Base-by-base conservation (phyloP, 2,888 invertebrate species). In the Torymus auratus region DNA sequence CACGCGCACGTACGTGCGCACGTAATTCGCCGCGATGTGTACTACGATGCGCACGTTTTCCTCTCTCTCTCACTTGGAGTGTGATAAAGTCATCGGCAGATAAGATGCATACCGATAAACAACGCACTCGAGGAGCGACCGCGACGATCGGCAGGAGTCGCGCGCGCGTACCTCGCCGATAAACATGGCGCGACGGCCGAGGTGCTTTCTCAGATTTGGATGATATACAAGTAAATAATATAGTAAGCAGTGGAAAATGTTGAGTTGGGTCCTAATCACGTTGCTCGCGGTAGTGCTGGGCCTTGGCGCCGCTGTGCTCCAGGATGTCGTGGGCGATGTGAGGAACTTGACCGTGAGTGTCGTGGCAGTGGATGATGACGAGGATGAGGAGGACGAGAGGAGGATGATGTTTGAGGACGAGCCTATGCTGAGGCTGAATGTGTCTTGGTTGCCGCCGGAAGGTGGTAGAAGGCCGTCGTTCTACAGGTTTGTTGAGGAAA, bases 101-200 rank as follows among this genome's bases (percentile, higher is more conserved):
- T 78, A 78, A 78, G 78, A 78, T 78, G 65, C 65, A 78, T 17
- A 10, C 65, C 70, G 71, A 78, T 78, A 78, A 78, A 64, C 23
- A 23, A 52, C n/a, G 52, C 41, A 12, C 56, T 41, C 15, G 41
- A 41, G 50, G 10, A 11, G 14, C 15, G 13, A 15, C 20, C 2
- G 2, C 60, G 15, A 50, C 10, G 17, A 60, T 60, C 15, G 15
- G 17, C 50, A 60, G 10, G 20, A 41, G 50, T 60, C 28, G 28
- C 13, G 17, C 11, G 17, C 15, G 11, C 52, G 20, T 41, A 41
- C 41, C 10, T 64, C 28, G 20, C 23, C 55, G 41, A 41, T 69
- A 28, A 56, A 56, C 53, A 56, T n/a, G 56, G 10, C 41, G n/a
- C 56, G 28, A 28, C 56, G 28, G 55, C 23, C 23, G 28, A 55